phyloP scores from a whole-genome alignment of 37 sponge, comb jelly and placozoan genomes.

The Beroe ovata region DNA sequence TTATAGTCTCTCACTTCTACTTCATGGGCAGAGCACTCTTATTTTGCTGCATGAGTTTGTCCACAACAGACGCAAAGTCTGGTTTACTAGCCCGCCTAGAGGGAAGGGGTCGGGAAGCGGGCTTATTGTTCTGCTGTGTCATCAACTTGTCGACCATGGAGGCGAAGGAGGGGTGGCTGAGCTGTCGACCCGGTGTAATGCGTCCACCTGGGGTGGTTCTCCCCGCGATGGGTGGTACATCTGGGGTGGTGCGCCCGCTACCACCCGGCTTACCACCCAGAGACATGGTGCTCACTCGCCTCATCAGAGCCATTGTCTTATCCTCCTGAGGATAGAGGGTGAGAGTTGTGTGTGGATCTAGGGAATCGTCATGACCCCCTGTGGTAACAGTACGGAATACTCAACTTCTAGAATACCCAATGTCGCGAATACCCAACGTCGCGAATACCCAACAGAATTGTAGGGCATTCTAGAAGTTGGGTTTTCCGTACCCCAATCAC shows the following conservation, averaged over 20 bases:
- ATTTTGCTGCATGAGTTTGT: background rate
- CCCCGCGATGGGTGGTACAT: background rate
- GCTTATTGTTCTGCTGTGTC: background rate
- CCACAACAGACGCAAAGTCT: too few species aligned
- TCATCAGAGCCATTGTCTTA: background rate
- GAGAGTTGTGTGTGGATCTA: background rate
- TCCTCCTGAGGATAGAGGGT: conserved; percentile 29
- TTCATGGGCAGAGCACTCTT: background rate
- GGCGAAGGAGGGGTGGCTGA: background rate
- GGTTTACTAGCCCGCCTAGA: background rate
- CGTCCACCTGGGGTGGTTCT: background rate
- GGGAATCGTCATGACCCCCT: background rate
- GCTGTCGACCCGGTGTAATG: background rate
- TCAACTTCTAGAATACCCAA: too few species aligned
- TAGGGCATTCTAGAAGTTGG: too few species aligned
- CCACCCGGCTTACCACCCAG: background rate
- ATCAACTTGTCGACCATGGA: background rate
- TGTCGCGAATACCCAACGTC: too few species aligned
- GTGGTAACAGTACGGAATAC: too few species aligned
- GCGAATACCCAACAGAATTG: too few species aligned
- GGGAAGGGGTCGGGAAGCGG: background rate
- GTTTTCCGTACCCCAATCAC: background rate
- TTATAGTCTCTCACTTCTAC: too few species aligned
- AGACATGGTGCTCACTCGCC: conserved; percentile 9
- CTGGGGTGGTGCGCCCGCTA: background rate